Conservation (phyloP, 2,113 vertebrate species). For the Corythaixoides concolor region DNA sequence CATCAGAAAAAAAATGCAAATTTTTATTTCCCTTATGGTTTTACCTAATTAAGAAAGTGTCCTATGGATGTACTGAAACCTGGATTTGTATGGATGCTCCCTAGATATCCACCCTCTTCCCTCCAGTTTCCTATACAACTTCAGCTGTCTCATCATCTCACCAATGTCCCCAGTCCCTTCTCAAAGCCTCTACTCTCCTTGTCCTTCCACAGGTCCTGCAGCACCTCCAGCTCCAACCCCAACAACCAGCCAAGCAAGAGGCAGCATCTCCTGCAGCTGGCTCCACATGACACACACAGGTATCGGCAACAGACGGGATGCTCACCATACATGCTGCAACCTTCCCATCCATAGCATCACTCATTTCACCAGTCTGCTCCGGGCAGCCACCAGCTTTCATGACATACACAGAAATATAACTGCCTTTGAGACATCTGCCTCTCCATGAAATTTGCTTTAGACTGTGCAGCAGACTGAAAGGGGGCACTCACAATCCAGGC, state of each 20-base stretch:
- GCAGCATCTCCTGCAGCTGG: not conserved
- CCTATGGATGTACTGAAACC: not conserved
- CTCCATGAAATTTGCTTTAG: not conserved
- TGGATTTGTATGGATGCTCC: not conserved
- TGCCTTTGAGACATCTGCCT: not conserved
- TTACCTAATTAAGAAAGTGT: not conserved
- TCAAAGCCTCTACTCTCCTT: not conserved
- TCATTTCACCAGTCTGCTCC: not conserved
- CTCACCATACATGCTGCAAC: not conserved
- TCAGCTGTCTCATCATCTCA: not conserved
- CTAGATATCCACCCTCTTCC: not conserved
- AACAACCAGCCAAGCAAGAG: not conserved
- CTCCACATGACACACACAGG: fast-evolving
- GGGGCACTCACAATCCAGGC: not conserved
- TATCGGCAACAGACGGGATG: fast-evolving
- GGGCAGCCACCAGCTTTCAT: not conserved
- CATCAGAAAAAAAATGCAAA: not conserved
- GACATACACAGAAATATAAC: not conserved
- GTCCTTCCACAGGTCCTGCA: not conserved
- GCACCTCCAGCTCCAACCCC: not conserved
- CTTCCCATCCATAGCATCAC: not conserved
- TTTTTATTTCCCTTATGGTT: not conserved
- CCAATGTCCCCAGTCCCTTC: not conserved
- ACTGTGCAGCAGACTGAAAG: not conserved
- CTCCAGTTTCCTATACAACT: not conserved